A percentile compares a stretch with the other conserved stretches of the same genome.
Conservation (phyloP, 2,888 invertebrate genomes). For the Pollenia griseotomentosa region DNA sequence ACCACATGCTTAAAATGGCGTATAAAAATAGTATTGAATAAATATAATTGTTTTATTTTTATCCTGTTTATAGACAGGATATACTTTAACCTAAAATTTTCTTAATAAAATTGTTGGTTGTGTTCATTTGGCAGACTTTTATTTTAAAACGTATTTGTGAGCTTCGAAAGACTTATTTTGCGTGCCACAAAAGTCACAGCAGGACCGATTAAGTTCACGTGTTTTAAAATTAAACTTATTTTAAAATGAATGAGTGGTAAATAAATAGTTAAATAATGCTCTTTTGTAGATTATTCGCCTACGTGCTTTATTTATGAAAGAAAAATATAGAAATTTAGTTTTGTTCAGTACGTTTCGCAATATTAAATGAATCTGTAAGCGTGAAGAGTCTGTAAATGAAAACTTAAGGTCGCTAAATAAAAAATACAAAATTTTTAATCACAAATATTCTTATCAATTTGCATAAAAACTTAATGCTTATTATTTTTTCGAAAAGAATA, state of each 20-base stretch:
- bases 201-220: slow-evolving; percentile 72
- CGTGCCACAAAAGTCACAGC: slow-evolving; percentile 46
- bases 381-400: no score
- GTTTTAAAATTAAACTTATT: slow-evolving; percentile 32
- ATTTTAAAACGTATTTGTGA: neutral
- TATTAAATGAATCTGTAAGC: no score
- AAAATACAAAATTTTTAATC: no score
- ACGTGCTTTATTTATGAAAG: no score
- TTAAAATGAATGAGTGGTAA: neutral
- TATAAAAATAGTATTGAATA: slow-evolving; percentile 66
- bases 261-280: no score
- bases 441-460: no score
- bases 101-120: slow-evolving; percentile 28
- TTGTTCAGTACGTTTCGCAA: no score
- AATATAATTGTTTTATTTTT: slow-evolving; percentile 72
- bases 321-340: no score
- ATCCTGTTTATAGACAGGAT: slow-evolving; percentile 66
- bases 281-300: no score
- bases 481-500: no score
- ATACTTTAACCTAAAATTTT: neutral
- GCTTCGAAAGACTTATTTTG: slow-evolving; percentile 17
- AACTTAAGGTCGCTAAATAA: no score
- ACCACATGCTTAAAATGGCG: slow-evolving; percentile 62
- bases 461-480: no score
- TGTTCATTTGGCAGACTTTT: slow-evolving; percentile 60